A percentile compares a stretch with the other conserved stretches of the same genome.
Evolutionary conservation across 2,113 vertebrate species (phyloP).

Genomic region (Neodon shergylaensis): DNA sequence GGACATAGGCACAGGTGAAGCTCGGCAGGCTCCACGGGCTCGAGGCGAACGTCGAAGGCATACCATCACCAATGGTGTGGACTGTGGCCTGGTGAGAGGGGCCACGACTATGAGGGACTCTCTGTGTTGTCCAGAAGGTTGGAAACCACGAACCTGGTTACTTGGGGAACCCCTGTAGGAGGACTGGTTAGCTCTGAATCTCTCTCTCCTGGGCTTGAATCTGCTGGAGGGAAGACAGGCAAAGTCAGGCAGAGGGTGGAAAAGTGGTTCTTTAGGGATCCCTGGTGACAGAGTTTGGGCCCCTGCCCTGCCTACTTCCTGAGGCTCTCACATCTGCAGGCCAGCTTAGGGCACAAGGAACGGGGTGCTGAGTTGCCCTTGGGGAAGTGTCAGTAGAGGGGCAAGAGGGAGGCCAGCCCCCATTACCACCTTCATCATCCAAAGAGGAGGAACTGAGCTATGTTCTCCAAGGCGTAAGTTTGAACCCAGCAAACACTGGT

Average conservation of each 20-base stretch:
- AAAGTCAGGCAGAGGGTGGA: not conserved
- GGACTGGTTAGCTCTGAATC: fast-evolving
- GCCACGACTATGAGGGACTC: not conserved
- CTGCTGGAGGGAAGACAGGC: not conserved
- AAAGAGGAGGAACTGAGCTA: not conserved
- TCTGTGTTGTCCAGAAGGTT: not conserved
- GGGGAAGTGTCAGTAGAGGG: not conserved
- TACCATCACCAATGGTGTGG: conserved; percentile 94
- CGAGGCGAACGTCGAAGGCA: conserved; percentile 93
- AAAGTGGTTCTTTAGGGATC: not conserved
- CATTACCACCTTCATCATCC: not conserved
- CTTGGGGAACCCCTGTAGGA: not conserved
- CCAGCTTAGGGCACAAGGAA: fast-evolving
- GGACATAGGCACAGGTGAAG: not conserved
- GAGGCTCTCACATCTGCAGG: not conserved
- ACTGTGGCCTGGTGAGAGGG: conserved; percentile 91
- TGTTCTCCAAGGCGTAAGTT: not conserved
- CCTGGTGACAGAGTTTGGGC: not conserved
- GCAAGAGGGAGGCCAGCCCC: no score
- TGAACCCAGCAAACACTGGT: fast-evolving
- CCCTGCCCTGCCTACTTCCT: not conserved
- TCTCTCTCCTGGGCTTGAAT: not conserved
- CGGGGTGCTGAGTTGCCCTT: not conserved
- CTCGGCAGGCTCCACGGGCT: conserved; percentile 34
- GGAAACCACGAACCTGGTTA: not conserved